These are phyloP conservation scores for Torymus texanus DNA, from an alignment of 2,888 invertebrate species.

Conservation along the genomic window DNA sequence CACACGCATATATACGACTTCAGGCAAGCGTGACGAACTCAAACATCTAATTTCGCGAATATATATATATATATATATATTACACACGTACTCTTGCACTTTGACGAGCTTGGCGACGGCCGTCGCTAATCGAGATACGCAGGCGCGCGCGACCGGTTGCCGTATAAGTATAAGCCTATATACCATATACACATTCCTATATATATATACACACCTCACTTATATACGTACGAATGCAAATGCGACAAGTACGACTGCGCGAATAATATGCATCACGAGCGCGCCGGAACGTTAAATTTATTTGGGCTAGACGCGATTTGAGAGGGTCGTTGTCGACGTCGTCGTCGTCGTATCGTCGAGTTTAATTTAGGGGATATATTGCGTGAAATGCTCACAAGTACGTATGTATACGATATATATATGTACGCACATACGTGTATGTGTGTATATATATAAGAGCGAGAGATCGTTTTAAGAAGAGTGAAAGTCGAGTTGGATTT, in stretches of 20 bases:
- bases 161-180: no score
- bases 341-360: no score
- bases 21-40: constrained; percentile 13
- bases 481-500: background rate
- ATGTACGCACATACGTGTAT: no score
- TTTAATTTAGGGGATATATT: no score
- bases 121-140: constrained; percentile 28
- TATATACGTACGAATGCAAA: constrained; percentile 8
- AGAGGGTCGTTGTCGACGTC: no score
- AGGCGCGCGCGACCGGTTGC: no score
- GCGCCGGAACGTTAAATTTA: constrained; percentile 7
- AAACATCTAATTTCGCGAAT: constrained; percentile 39
- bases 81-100: constrained; percentile 6
- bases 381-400: no score
- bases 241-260: background rate
- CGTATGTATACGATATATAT: no score
- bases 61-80: background rate
- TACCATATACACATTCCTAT: no score
- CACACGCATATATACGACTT: background rate
- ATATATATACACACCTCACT: no score
- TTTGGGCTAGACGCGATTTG: background rate
- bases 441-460: no score
- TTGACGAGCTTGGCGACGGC: background rate
- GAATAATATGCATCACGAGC: background rate
- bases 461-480: background rate